Evolutionary conservation across 2,797 vertebrate species (phyloP).

Genomic region (Phataginus tricuspis): DNA sequence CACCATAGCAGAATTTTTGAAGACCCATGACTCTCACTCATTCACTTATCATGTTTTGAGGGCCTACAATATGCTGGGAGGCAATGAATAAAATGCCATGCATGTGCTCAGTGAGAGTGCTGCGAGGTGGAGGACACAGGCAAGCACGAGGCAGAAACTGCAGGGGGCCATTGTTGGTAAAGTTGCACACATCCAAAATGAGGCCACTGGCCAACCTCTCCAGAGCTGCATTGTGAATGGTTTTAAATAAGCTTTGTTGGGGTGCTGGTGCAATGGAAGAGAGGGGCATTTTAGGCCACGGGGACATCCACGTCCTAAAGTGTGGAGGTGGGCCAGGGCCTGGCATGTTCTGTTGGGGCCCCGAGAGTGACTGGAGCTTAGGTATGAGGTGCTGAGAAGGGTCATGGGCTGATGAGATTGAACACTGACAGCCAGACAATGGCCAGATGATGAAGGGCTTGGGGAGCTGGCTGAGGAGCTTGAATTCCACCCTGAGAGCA

Average conservation of each 20-base stretch:
- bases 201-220: not conserved
- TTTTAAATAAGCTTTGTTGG: not conserved
- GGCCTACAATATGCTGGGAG: not conserved
- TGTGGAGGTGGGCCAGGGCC: not conserved
- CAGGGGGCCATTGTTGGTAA: not conserved
- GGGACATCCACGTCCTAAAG: not conserved
- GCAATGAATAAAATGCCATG: not conserved
- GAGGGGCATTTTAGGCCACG: not conserved
- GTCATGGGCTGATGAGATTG: not conserved
- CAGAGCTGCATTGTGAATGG: not conserved
- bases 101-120: not conserved
- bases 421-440: not conserved
- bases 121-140: accelerated
- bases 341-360: not conserved
- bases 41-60: not conserved
- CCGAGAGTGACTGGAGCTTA: not conserved
- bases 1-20: not conserved
- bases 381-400: not conserved
- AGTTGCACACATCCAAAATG: not conserved
- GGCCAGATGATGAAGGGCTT: not conserved
- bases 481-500: not conserved
- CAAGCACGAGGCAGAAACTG: not conserved
- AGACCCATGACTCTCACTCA: not conserved
- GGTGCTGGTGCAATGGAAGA: not conserved
- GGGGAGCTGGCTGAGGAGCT: not conserved